Conservation (phyloP, 1,140 invertebrate genomes). For the Cotesia typhae region DNA sequence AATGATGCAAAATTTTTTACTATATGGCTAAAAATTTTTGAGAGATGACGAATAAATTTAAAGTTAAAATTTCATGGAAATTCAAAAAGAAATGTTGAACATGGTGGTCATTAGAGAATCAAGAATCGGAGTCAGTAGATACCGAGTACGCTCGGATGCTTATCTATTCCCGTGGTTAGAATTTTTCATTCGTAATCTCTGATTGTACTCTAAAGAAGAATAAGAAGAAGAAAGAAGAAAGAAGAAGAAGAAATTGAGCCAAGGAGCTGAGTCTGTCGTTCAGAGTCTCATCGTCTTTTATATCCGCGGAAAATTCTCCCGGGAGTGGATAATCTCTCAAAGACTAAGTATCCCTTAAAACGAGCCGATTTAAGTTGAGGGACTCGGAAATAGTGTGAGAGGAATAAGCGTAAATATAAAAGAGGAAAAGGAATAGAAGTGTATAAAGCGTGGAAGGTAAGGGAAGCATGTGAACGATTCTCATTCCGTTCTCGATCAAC, state of each 20-base stretch:
- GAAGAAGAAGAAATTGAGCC: no score
- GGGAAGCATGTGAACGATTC: constrained; percentile 38
- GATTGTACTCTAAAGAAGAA: constrained; percentile 24
- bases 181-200: constrained; percentile 33
- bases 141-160: constrained; percentile 23
- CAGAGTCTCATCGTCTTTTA: background rate
- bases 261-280: no score
- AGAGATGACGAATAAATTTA: no score
- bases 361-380: constrained; percentile 1
- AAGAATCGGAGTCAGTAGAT: no score
- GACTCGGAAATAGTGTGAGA: no score
- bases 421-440: background rate
- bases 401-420: background rate
- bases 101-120: constrained; percentile 5
- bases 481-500: constrained; percentile 48
- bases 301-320: constrained; percentile 23
- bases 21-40: no score
- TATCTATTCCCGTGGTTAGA: constrained; percentile 31
- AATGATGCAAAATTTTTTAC: no score
- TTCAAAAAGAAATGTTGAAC: background rate
- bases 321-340: constrained; percentile 13
- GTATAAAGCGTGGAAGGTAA: background rate
- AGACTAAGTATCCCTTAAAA: constrained; percentile 27
- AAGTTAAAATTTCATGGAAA: no score
- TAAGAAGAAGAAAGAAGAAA: no score